These are phyloP conservation scores for Gambusia affinis DNA, from an alignment of 2,113 vertebrate genomes.

Conservation along the genomic window DNA sequence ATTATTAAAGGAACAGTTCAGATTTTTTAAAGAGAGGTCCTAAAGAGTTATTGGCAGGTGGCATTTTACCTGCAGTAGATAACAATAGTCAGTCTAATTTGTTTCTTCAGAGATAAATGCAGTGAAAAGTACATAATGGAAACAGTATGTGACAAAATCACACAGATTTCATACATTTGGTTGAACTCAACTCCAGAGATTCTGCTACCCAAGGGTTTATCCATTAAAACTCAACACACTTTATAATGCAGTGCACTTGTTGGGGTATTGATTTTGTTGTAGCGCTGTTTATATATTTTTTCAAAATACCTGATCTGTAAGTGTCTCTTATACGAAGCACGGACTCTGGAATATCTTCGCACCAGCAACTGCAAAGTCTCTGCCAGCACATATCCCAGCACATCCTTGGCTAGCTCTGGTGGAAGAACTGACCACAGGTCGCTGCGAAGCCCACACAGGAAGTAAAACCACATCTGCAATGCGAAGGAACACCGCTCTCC, in stretches of 20 bases:
- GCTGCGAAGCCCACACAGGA: conserved; percentile 88
- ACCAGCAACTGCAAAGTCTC: conserved; percentile 85
- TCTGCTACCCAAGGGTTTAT: neutral
- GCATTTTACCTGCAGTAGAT: too few relatives aligned
- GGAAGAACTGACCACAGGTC: conserved; percentile 90
- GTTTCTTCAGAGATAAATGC: too few relatives aligned
- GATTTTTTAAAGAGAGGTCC: too few relatives aligned
- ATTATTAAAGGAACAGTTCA: too few relatives aligned
- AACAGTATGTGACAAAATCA: too few relatives aligned
- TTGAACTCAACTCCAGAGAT: neutral
- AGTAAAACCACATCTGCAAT: conserved; percentile 98
- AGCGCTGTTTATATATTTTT: neutral
- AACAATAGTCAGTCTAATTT: too few relatives aligned
- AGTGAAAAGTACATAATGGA: too few relatives aligned
- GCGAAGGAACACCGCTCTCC: conserved; percentile 98
- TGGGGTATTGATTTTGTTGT: neutral
- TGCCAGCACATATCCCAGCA: conserved; percentile 87
- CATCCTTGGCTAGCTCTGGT: conserved; percentile 81
- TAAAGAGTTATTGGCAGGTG: too few relatives aligned
- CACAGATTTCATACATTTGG: too few relatives aligned
- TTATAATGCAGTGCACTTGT: neutral
- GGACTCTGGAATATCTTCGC: conserved; percentile 87
- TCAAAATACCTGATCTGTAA: conserved; percentile 89
- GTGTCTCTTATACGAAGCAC: conserved; percentile 88
- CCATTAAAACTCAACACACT: neutral